Conservation (phyloP, 1,140 invertebrate species). For the Halyomorpha halys region DNA sequence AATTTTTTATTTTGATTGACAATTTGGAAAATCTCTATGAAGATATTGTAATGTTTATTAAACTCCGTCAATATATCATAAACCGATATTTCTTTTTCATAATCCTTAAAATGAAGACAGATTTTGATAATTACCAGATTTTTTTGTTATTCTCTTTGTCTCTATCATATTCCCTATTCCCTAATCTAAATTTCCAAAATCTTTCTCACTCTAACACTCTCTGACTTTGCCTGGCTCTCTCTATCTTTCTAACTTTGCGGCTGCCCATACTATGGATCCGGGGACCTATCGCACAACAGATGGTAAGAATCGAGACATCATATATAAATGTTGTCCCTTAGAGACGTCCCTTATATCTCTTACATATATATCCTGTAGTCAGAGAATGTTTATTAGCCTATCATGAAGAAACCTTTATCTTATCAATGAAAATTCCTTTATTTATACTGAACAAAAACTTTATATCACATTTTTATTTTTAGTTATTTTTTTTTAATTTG, state of each 20-base stretch:
- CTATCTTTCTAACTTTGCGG: conserved; percentile 13
- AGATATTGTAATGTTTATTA: too few species aligned
- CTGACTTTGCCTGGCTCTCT: conserved; percentile 17
- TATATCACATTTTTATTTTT: conserved; percentile 17
- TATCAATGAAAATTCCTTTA: not conserved
- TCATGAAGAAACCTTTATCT: not conserved
- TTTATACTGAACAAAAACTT: conserved; percentile 2
- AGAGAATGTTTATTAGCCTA: conserved; percentile 20
- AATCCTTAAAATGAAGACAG: too few species aligned
- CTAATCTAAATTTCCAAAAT: not conserved
- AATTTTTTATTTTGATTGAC: too few species aligned
- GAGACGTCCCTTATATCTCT: conserved; percentile 1
- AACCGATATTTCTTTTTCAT: too few species aligned
- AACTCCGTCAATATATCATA: too few species aligned
- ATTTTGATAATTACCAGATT: too few species aligned
- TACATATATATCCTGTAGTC: conserved; percentile 8
- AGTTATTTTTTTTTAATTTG: conserved; percentile 14
- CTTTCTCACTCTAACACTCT: conserved; percentile 20
- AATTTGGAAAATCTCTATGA: too few species aligned
- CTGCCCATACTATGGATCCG: conserved; percentile 16
- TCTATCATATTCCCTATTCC: not conserved
- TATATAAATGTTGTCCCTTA: conserved; percentile 10
- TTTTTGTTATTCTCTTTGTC: conserved; percentile 7
- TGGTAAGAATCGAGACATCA: conserved; percentile 25
- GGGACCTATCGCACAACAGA: conserved; percentile 20